These are phyloP conservation scores for Bergia puertoricense DNA, from an alignment of 92 coral and sea anemone genomes.

Conservation along the genomic window DNA sequence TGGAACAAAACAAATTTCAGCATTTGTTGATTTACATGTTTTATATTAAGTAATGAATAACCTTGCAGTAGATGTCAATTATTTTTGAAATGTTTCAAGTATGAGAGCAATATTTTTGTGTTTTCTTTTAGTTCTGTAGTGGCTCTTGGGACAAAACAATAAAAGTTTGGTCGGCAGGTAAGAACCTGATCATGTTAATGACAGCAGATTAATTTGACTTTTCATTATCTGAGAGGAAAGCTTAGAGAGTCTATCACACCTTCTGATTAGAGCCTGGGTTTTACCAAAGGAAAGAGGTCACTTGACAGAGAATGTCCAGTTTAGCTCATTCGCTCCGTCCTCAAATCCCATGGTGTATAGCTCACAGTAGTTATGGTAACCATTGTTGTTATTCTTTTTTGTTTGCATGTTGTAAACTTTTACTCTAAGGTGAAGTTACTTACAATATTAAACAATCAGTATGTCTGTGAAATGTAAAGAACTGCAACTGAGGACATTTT, in stretches of 20 bases:
- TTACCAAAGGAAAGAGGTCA: not conserved
- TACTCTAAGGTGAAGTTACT: too few relatives aligned
- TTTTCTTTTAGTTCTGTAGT: conserved; percentile 82
- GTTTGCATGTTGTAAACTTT: too few relatives aligned
- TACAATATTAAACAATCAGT: too few relatives aligned
- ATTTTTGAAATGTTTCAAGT: not conserved
- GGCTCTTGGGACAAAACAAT: conserved; percentile 98
- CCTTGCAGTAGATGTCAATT: not conserved
- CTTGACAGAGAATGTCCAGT: not conserved
- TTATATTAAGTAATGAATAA: not conserved
- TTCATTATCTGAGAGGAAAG: too few relatives aligned
- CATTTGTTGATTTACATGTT: too few relatives aligned
- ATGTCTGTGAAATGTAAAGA: not conserved
- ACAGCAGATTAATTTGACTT: not conserved
- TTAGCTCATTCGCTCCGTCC: not conserved
- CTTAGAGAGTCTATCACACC: not conserved
- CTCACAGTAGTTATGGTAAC: too few relatives aligned
- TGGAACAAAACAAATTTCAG: too few relatives aligned
- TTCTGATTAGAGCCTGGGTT: not conserved
- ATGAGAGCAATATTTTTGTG: not conserved
- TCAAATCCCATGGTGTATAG: not conserved
- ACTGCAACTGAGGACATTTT: not conserved
- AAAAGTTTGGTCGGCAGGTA: conserved; percentile 97
- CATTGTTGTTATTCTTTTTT: too few relatives aligned
- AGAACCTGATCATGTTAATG: conserved; percentile 23